Conservation (phyloP, 2,888 invertebrate species). For the Aplocera efformata region DNA sequence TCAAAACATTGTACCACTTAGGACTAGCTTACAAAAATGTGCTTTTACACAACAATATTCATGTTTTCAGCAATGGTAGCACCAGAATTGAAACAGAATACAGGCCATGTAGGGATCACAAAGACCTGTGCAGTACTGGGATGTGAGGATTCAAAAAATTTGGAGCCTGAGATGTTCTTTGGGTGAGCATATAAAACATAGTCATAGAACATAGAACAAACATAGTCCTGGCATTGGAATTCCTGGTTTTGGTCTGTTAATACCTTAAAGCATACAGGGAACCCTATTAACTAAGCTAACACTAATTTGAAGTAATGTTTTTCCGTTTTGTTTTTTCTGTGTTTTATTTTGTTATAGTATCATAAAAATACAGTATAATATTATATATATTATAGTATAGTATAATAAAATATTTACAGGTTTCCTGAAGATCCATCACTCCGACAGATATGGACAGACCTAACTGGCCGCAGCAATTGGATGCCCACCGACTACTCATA, state of each 20-base stretch:
- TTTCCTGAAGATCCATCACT: conserved; percentile 66
- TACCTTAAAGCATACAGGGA: background rate
- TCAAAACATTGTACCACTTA: background rate
- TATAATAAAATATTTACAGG: conserved; percentile 31
- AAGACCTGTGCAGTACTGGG: conserved; percentile 71
- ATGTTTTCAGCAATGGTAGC: conserved; percentile 67
- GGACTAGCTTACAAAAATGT: too few relatives aligned
- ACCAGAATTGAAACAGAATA: conserved; percentile 65
- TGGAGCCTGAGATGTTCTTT: conserved; percentile 63
- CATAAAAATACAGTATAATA: too few relatives aligned
- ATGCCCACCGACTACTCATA: conserved; percentile 72
- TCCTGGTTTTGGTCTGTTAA: too few relatives aligned
- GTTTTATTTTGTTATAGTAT: too few relatives aligned
- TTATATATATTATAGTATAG: too few relatives aligned
- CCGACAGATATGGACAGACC: conserved; percentile 69
- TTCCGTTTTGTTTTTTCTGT: too few relatives aligned
- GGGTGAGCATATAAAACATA: conserved; percentile 40
- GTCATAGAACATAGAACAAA: background rate
- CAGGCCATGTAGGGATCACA: conserved; percentile 62
- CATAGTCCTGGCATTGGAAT: too few relatives aligned
- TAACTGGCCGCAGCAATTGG: conserved; percentile 72
- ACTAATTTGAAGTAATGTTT: background rate
- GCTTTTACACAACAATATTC: background rate
- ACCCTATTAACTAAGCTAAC: too few relatives aligned
- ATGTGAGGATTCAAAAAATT: conserved; percentile 68